phyloP scores from a whole-genome alignment of 2,113 vertebrate genomes.

The Cyanoramphus novaezelandiae region DNA sequence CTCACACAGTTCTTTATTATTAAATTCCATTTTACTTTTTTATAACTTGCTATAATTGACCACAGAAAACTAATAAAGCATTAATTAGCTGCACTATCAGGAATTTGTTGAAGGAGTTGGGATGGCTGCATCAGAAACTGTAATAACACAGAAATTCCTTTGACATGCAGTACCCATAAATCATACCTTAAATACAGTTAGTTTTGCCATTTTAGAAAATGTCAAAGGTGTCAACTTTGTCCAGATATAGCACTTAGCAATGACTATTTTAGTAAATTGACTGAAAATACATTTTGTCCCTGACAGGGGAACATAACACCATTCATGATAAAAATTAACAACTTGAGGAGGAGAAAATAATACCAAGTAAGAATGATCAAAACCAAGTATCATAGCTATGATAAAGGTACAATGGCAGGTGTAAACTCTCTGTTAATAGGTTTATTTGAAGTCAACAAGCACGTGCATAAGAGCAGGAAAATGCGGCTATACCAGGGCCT shows the following conservation, averaged over 20 bases:
- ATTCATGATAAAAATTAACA: slow-evolving; percentile 68
- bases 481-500: not conserved
- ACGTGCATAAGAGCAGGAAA: not conserved
- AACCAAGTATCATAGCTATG: not conserved
- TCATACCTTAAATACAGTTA: slow-evolving; percentile 78
- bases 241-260: slow-evolving; percentile 74
- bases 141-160: slow-evolving; percentile 56
- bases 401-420: not conserved
- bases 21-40: slow-evolving; percentile 11
- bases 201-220: slow-evolving; percentile 81
- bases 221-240: slow-evolving; percentile 78
- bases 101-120: slow-evolving; percentile 25
- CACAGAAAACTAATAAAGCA: slow-evolving; percentile 49
- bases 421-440: not conserved
- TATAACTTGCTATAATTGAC: slow-evolving; percentile 58
- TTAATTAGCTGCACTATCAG: slow-evolving; percentile 64
- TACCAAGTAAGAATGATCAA: not conserved
- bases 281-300: slow-evolving; percentile 69
- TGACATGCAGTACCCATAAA: slow-evolving; percentile 72
- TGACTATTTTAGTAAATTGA: slow-evolving; percentile 74
- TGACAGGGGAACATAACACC: slow-evolving; percentile 68
- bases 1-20: not conserved
- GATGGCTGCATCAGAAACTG: slow-evolving; percentile 25
- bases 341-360: slow-evolving; percentile 54
- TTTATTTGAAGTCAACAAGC: not conserved